phyloP scores from a whole-genome alignment of 2,113 vertebrate species.

The Pycnonotus jocosus region DNA sequence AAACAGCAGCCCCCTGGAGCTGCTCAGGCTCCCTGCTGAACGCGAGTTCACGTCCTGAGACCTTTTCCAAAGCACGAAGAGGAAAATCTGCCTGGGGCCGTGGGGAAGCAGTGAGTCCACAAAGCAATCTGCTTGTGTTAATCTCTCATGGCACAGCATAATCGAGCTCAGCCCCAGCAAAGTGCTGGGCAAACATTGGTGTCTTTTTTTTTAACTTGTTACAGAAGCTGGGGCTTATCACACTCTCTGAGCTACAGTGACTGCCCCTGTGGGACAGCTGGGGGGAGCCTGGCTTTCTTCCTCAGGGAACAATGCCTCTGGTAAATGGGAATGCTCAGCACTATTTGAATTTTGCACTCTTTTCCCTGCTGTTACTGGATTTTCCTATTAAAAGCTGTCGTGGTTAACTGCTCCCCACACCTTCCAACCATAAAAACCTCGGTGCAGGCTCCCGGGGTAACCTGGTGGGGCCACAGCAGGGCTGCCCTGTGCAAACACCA shows the following conservation, averaged over 20 bases:
- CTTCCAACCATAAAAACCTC: background rate
- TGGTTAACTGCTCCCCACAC: background rate
- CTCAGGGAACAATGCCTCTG: background rate
- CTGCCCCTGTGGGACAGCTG: background rate
- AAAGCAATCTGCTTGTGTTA: slow-evolving; percentile 19
- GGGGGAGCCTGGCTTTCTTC: background rate
- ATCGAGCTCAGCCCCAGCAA: background rate
- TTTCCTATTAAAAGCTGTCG: background rate
- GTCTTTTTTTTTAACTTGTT: background rate
- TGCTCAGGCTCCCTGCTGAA: background rate
- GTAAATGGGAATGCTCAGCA: background rate
- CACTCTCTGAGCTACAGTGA: background rate
- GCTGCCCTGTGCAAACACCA: background rate
- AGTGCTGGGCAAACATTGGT: slow-evolving; percentile 35
- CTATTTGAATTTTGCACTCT: background rate
- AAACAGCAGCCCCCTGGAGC: background rate
- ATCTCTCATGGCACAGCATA: background rate
- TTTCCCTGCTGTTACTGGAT: rapidly evolving
- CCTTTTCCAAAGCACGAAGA: background rate
- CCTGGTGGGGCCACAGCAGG: background rate
- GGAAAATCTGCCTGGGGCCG: background rate
- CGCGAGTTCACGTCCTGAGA: background rate
- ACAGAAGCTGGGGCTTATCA: background rate
- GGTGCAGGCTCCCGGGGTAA: background rate
- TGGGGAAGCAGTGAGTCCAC: background rate